phyloP scores from a whole-genome alignment of 2,797 vertebrate genomes.

The Trachurus trachurus region DNA sequence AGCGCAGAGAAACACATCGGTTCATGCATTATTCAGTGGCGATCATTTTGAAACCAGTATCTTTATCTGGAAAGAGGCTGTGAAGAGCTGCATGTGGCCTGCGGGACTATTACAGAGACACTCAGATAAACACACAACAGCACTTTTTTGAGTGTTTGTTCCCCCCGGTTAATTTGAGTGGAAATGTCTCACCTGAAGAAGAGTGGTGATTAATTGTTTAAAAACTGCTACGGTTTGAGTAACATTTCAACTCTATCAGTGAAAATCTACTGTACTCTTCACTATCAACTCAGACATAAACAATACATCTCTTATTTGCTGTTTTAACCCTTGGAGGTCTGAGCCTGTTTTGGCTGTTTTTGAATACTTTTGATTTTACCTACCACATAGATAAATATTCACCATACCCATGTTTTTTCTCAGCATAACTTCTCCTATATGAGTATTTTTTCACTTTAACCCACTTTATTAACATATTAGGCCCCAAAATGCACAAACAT shows the following conservation, averaged over 20 bases:
- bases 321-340: too few relatives aligned
- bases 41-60: constrained; percentile 55
- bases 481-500: too few relatives aligned
- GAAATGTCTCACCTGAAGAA: constrained; percentile 38
- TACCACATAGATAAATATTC: too few relatives aligned
- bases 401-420: too few relatives aligned
- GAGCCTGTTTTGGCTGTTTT: too few relatives aligned
- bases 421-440: too few relatives aligned
- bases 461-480: too few relatives aligned
- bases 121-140: constrained; percentile 55
- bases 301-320: not conserved
- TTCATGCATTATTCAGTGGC: constrained; percentile 73
- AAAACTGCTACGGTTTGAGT: not conserved
- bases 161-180: constrained; percentile 26
- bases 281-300: not conserved
- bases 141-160: constrained; percentile 37
- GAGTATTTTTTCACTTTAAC: too few relatives aligned
- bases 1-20: constrained; percentile 50
- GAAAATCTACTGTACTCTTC: not conserved
- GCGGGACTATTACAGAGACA: constrained; percentile 51
- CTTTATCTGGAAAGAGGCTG: constrained; percentile 56
- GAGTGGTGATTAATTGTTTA: not conserved
- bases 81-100: constrained; percentile 58
- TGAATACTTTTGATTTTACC: too few relatives aligned
- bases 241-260: not conserved